Conservation (phyloP, 1,140 invertebrate genomes). For the Halyomorpha halys region DNA sequence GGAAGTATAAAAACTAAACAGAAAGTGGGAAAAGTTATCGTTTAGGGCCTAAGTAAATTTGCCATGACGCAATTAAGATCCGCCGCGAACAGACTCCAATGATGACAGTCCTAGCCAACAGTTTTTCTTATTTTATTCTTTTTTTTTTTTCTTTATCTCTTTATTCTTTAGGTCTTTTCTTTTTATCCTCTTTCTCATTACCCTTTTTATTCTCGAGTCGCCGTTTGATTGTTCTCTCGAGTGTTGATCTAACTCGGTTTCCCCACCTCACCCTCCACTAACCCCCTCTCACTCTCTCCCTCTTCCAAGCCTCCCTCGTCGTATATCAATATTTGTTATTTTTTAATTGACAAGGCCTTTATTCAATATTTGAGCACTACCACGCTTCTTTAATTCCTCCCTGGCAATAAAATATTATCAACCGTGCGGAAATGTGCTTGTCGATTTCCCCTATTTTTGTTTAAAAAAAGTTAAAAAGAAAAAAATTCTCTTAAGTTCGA, state of each 20-base stretch:
- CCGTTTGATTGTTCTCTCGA: constrained; percentile 12
- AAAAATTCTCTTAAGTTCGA: too few species aligned
- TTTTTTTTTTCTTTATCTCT: not conserved
- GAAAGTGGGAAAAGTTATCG: constrained; percentile 8
- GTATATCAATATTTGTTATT: constrained; percentile 1
- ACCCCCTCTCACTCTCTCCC: constrained; percentile 24
- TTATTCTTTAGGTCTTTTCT: not conserved
- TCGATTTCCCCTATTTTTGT: too few species aligned
- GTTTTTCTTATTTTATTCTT: not conserved
- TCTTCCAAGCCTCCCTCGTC: not conserved
- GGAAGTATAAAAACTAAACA: constrained; percentile 9
- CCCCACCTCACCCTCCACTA: constrained; percentile 30
- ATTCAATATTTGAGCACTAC: too few species aligned
- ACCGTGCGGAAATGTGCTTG: too few species aligned
- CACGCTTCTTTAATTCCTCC: too few species aligned
- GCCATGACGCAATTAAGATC: constrained; percentile 5
- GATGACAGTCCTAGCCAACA: not conserved
- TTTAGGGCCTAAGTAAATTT: constrained; percentile 9
- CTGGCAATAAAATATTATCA: too few species aligned
- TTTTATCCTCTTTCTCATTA: constrained; percentile 1
- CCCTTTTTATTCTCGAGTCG: constrained; percentile 24
- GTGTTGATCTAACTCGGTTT: constrained; percentile 26
- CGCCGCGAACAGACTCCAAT: not conserved
- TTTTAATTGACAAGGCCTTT: too few species aligned
- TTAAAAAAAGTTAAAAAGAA: too few species aligned